These are phyloP conservation scores for Drosophila dives DNA, from an alignment of 2,888 invertebrate species.

Conservation along the genomic window DNA sequence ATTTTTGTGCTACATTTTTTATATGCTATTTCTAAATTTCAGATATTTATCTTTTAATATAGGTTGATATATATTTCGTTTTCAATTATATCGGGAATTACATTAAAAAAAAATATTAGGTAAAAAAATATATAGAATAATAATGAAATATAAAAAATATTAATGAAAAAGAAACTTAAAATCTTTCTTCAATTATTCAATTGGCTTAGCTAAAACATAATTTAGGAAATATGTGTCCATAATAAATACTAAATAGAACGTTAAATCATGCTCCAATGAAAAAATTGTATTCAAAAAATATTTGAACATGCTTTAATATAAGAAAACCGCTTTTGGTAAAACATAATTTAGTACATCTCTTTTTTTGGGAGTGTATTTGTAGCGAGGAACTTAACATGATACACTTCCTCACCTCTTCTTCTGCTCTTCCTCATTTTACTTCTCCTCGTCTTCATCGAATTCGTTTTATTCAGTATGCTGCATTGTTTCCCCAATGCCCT, in stretches of 20 bases:
- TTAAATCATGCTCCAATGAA: too few species aligned
- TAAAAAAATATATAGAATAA: too few species aligned
- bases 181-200: too few species aligned
- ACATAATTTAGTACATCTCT: background rate
- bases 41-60: background rate
- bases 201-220: too few species aligned
- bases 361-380: background rate
- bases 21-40: background rate
- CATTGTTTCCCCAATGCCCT: conserved; percentile 36
- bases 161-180: too few species aligned
- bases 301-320: background rate
- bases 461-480: conserved; percentile 47
- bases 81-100: too few species aligned
- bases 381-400: conserved; percentile 13
- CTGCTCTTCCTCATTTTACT: background rate
- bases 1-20: background rate
- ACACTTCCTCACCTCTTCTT: background rate
- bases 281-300: too few species aligned
- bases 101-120: too few species aligned
- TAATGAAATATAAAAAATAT: too few species aligned
- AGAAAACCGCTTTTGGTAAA: background rate
- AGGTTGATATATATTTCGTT: background rate
- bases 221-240: too few species aligned
- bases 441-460: background rate
- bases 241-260: too few species aligned